Evolutionary conservation across 1,140 invertebrate species (phyloP).

Genomic region (Lethrus apterus): DNA sequence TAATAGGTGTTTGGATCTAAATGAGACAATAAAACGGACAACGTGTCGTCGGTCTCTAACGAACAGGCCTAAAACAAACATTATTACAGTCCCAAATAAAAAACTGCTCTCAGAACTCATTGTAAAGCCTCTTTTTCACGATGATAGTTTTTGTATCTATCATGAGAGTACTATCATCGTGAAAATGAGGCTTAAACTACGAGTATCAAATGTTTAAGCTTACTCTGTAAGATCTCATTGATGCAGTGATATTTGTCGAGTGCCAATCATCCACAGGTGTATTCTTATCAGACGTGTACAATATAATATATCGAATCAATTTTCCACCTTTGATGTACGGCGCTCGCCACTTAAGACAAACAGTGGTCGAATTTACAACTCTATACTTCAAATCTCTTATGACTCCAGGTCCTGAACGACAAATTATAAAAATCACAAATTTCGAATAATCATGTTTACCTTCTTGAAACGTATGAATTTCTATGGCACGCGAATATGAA

Average conservation of each 20-base stretch:
- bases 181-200: no score
- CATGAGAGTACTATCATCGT: no score
- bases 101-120: no score
- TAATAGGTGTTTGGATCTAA: constrained; percentile 45
- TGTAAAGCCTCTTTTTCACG: no score
- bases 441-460: constrained; percentile 21
- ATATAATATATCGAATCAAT: constrained; percentile 27
- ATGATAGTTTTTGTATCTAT: no score
- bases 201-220: no score
- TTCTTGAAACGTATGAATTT: constrained; percentile 26
- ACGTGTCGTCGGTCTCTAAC: no score
- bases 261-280: constrained; percentile 28
- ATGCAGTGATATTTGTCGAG: constrained; percentile 4
- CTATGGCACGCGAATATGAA: constrained; percentile 23
- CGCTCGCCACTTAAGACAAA: constrained; percentile 28
- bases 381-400: constrained; percentile 28
- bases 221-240: neutral
- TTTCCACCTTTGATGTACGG: constrained; percentile 26
- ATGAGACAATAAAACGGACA: constrained; percentile 38
- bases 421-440: neutral
- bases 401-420: constrained; percentile 31
- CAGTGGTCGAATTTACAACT: constrained; percentile 26
- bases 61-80: no score
- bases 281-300: constrained; percentile 28
- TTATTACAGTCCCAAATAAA: no score